Percentiles rank a stretch among this genome's conserved stretches.
These are phyloP conservation scores for Chanos chanos DNA, from an alignment of 2,797 vertebrate species.

Conservation along the genomic window DNA sequence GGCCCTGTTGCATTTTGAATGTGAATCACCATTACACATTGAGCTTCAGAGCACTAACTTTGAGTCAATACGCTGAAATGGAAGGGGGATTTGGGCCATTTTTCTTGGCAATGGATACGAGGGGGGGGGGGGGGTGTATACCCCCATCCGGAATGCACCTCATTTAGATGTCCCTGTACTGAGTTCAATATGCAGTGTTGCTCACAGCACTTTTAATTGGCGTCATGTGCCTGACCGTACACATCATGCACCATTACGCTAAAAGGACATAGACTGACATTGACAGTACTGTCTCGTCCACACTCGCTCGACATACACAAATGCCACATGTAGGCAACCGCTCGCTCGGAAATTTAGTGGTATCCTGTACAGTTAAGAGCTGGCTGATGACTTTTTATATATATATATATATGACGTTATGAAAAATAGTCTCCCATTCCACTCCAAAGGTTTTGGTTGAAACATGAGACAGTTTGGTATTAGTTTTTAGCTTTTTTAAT, in stretches of 20 bases:
- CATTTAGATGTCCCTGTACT: conserved; percentile 31
- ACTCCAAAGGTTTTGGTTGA: too few relatives aligned
- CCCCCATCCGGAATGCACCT: not conserved
- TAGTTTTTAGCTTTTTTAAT: too few relatives aligned
- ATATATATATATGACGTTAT: too few relatives aligned
- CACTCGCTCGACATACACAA: conserved; percentile 1
- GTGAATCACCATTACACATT: conserved; percentile 22
- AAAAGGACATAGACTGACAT: conserved; percentile 65
- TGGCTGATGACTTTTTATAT: too few relatives aligned
- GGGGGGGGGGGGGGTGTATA: not conserved
- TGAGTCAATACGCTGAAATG: too few relatives aligned
- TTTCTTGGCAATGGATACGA: too few relatives aligned
- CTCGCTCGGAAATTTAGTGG: too few relatives aligned
- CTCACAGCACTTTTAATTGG: conserved; percentile 73
- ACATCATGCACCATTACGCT: conserved; percentile 70
- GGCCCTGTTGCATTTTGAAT: conserved; percentile 13
- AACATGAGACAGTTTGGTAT: too few relatives aligned
- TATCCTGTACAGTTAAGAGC: too few relatives aligned
- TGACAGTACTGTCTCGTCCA: conserved; percentile 51
- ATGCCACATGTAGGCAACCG: not conserved
- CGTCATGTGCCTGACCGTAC: conserved; percentile 63
- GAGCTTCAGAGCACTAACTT: conserved; percentile 13
- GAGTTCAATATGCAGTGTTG: conserved; percentile 60
- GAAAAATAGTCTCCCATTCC: too few relatives aligned
- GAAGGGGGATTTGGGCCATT: too few relatives aligned